Conservation (phyloP, 2,113 vertebrate genomes). For the Amblyornis subalaris region DNA sequence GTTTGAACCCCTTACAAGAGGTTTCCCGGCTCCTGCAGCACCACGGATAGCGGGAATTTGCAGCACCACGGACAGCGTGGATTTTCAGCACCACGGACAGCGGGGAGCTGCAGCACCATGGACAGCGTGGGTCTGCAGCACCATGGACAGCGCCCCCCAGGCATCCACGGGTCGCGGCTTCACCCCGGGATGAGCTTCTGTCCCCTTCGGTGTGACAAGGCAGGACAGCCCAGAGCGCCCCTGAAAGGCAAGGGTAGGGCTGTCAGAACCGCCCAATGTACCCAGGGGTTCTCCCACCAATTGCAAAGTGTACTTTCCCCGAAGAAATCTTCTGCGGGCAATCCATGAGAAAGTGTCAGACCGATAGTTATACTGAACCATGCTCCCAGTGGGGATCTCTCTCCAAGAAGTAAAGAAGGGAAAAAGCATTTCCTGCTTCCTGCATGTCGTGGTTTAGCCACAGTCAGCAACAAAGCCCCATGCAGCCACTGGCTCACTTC, state of each 20-base stretch:
- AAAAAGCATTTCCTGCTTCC: neutral
- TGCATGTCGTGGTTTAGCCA: neutral
- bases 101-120: fast-evolving
- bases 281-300: fast-evolving
- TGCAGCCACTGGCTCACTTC: neutral
- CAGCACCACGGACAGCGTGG: neutral
- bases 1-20: fast-evolving
- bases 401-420: neutral
- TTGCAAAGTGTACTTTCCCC: fast-evolving
- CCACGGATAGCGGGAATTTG: neutral
- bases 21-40: neutral
- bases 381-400: fast-evolving
- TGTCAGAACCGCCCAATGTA: neutral
- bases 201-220: fast-evolving
- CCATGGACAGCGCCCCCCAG: neutral
- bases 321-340: fast-evolving
- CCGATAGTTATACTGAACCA: fast-evolving
- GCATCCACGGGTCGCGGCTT: fast-evolving
- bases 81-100: neutral
- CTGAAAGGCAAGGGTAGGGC: neutral
- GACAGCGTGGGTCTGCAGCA: neutral
- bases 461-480: neutral
- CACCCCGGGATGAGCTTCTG: fast-evolving
- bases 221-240: fast-evolving
- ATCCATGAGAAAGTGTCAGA: fast-evolving